These are phyloP conservation scores for Saimiri boliviensis DNA, from an alignment of 2,113 vertebrate species.

Conservation along the genomic window DNA sequence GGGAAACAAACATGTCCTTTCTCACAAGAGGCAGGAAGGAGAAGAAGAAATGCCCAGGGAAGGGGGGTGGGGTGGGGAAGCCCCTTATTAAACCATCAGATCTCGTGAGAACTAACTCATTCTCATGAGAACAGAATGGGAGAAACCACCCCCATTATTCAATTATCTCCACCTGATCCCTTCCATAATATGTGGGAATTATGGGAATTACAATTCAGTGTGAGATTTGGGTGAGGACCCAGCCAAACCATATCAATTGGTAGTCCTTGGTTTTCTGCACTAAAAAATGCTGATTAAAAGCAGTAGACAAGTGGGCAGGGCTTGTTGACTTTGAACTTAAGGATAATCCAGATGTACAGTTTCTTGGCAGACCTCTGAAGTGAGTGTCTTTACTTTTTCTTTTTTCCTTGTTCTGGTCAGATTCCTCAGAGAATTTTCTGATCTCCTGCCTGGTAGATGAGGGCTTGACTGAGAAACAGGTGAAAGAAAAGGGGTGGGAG, in stretches of 20 bases:
- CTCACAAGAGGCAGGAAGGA: too few relatives aligned
- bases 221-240: too few relatives aligned
- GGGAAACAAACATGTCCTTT: too few relatives aligned
- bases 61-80: too few relatives aligned
- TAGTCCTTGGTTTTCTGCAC: constrained; percentile 5
- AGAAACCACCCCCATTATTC: too few relatives aligned
- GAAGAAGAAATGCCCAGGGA: too few relatives aligned
- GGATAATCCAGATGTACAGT: background rate
- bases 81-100: too few relatives aligned
- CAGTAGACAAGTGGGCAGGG: background rate
- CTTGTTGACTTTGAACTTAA: background rate
- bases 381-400: background rate
- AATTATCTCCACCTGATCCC: too few relatives aligned
- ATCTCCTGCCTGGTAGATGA: background rate
- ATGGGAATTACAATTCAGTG: too few relatives aligned
- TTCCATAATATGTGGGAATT: too few relatives aligned
- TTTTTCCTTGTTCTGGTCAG: background rate
- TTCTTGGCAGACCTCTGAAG: background rate
- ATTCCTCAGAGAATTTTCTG: background rate
- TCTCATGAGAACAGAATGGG: too few relatives aligned
- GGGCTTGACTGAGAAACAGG: background rate
- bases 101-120: too few relatives aligned
- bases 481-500: background rate
- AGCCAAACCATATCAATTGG: background rate
- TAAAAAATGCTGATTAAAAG: background rate